Evolutionary conservation across 2,113 vertebrate species (phyloP).

Genomic region (Vulpes vulpes): DNA sequence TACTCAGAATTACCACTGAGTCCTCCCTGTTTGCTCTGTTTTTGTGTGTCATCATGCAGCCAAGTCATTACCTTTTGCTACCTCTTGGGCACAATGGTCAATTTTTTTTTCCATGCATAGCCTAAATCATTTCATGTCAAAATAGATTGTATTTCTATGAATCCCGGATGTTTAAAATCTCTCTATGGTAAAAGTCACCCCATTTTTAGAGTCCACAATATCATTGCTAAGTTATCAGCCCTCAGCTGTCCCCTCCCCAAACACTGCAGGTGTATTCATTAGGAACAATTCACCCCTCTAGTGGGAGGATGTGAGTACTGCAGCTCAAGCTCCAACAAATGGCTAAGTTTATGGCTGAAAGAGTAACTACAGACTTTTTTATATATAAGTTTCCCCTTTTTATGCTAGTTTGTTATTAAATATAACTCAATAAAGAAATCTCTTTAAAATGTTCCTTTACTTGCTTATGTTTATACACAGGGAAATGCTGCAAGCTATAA

Average conservation of each 20-base stretch:
- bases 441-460: conserved; percentile 51
- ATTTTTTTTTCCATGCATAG: neutral
- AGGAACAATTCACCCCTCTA: conserved; percentile 89
- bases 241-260: neutral
- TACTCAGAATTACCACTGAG: neutral
- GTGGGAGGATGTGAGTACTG: conserved; percentile 83
- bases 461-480: conserved; percentile 60
- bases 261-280: neutral
- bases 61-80: neutral
- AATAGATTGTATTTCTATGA: neutral
- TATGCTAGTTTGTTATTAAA: neutral
- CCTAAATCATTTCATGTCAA: conserved; percentile 1
- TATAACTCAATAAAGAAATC: neutral
- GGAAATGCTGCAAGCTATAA: conserved; percentile 75
- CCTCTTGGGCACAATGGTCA: neutral
- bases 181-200: neutral
- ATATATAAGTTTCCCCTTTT: neutral
- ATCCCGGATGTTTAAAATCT: neutral
- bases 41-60: neutral
- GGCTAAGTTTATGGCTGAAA: conserved; percentile 17
- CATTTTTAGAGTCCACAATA: neutral
- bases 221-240: neutral
- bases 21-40: rapidly evolving
- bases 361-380: neutral
- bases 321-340: conserved; percentile 49